phyloP scores from a whole-genome alignment of 2,888 invertebrate genomes.

The Nomada ruficornis region DNA sequence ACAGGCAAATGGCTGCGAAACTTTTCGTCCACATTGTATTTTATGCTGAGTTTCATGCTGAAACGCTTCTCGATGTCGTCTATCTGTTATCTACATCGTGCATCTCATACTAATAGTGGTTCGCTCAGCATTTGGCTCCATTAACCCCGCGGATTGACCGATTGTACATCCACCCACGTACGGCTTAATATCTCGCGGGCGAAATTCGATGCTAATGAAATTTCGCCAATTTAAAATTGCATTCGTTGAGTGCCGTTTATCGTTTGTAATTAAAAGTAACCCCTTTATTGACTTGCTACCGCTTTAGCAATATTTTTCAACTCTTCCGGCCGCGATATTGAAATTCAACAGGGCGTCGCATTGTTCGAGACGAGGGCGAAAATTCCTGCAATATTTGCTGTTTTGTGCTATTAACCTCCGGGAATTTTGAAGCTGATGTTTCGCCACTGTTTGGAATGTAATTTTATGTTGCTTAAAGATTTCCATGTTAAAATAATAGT shows the following conservation, averaged over 20 bases:
- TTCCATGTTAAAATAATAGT: no score
- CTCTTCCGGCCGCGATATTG: not conserved
- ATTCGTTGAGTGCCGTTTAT: slow-evolving; percentile 4
- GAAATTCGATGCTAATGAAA: slow-evolving; percentile 42
- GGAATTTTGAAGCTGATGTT: not conserved
- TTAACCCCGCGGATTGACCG: slow-evolving; percentile 47
- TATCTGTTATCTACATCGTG: slow-evolving; percentile 47
- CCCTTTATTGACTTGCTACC: not conserved
- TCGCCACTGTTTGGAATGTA: no score
- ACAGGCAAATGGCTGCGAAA: slow-evolving; percentile 53
- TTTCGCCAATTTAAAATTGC: slow-evolving; percentile 27
- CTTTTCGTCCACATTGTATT: slow-evolving; percentile 36
- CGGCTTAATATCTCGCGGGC: slow-evolving; percentile 22
- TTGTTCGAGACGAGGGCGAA: not conserved
- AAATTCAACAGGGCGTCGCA: not conserved
- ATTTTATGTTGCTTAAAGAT: no score
- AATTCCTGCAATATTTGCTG: not conserved
- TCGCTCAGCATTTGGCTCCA: slow-evolving; percentile 50
- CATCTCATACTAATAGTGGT: slow-evolving; percentile 37
- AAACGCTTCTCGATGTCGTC: slow-evolving; percentile 45
- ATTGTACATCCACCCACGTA: slow-evolving; percentile 13
- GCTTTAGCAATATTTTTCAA: not conserved
- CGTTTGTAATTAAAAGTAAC: slow-evolving; percentile 1
- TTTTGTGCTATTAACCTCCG: not conserved
- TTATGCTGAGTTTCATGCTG: slow-evolving; percentile 47